Evolutionary conservation across 2,797 vertebrate species (phyloP).

Genomic region (Nyctalus aviator): DNA sequence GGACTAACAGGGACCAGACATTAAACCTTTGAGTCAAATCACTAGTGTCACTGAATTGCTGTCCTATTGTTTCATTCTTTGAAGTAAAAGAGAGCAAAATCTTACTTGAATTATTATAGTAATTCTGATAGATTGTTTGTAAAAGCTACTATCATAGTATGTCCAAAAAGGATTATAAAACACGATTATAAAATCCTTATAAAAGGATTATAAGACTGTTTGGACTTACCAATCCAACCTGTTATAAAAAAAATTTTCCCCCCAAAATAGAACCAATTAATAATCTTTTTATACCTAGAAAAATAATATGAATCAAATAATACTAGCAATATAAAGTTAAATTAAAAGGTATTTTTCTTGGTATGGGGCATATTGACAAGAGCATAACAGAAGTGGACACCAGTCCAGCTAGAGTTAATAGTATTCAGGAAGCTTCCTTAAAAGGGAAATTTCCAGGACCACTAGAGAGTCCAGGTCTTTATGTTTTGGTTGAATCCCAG

Average conservation of each 20-base stretch:
- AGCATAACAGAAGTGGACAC: not conserved
- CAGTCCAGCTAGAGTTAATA: not conserved
- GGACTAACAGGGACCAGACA: not conserved
- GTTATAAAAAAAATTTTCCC: not conserved
- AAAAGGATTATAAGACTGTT: not conserved
- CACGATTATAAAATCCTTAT: too few relatives aligned
- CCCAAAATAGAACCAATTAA: not conserved
- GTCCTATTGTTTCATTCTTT: not conserved
- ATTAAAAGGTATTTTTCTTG: constrained; percentile 17
- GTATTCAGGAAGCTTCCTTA: not conserved
- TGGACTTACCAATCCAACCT: not conserved
- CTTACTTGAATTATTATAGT: not conserved
- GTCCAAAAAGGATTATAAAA: not conserved
- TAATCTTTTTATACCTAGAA: constrained; percentile 21
- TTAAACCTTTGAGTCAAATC: not conserved
- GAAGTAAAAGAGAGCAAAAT: not conserved
- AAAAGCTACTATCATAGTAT: not conserved
- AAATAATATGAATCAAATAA: constrained; percentile 20
- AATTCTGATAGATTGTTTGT: not conserved
- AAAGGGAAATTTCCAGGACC: not conserved
- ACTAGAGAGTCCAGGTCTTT: not conserved
- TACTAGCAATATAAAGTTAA: not conserved
- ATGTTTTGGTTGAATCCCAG: not conserved
- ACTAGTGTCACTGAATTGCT: not conserved
- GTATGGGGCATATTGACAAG: not conserved